A percentile compares a stretch with the other conserved stretches of the same genome.
Conservation (phyloP, 2,888 invertebrate species). For the Diaperis boleti region DNA sequence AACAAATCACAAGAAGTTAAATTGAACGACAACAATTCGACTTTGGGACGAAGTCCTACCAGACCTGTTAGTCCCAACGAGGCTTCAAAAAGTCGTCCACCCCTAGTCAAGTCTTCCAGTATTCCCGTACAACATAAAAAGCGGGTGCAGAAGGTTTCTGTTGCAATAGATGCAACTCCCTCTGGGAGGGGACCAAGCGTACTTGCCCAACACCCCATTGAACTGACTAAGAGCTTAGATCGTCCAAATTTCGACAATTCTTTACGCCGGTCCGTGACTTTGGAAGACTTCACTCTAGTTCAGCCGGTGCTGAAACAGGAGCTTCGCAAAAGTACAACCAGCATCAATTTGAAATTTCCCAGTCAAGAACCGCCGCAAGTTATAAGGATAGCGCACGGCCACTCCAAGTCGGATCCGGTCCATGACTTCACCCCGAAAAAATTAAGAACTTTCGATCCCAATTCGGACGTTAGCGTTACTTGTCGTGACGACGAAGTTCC, state of each 20-base stretch:
- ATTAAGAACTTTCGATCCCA: conserved; percentile 66
- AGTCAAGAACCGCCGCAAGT: conserved; percentile 55
- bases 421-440: conserved; percentile 67
- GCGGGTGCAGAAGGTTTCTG: conserved; percentile 78
- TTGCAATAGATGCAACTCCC: conserved; percentile 84
- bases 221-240: conserved; percentile 76
- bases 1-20: conserved; percentile 49
- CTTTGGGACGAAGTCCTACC: conserved; percentile 61
- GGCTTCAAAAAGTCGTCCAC: conserved; percentile 38
- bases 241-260: conserved; percentile 56
- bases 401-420: conserved; percentile 78
- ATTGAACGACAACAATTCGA: conserved; percentile 58
- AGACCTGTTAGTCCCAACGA: conserved; percentile 52
- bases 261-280: conserved; percentile 66
- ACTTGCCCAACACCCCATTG: conserved; percentile 81
- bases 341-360: conserved; percentile 59
- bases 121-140: conserved; percentile 53
- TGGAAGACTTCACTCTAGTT: conserved; percentile 63
- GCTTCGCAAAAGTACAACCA: conserved; percentile 59
- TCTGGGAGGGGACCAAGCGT: conserved; percentile 79
- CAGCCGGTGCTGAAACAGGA: conserved; percentile 49
- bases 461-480: conserved; percentile 79
- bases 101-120: conserved; percentile 55
- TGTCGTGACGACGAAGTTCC: conserved; percentile 72
- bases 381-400: conserved; percentile 73